Evolutionary conservation across 2,113 vertebrate genomes (phyloP).

Genomic region (Hippocampus zosterae): DNA sequence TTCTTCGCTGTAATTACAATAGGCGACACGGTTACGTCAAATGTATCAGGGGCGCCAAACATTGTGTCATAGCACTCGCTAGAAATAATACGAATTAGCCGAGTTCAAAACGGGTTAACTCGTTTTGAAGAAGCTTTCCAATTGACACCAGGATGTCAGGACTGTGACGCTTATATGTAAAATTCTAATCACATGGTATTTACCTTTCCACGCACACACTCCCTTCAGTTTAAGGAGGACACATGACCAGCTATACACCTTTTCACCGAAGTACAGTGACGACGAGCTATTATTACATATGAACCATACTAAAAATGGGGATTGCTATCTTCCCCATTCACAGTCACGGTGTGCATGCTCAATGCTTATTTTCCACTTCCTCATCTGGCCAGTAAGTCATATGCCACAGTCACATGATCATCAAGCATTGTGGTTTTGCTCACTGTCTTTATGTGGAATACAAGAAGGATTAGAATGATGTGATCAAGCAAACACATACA

Average conservation of each 20-base stretch:
- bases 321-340: neutral
- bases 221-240: neutral
- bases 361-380: slow-evolving; percentile 68
- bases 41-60: neutral
- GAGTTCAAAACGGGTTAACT: neutral
- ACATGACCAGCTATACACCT: neutral
- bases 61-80: rapidly evolving
- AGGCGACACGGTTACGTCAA: neutral
- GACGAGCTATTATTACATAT: neutral
- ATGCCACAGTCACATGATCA: slow-evolving; percentile 67
- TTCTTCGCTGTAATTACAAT: neutral
- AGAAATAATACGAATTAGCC: neutral
- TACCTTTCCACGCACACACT: neutral
- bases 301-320: neutral
- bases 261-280: neutral
- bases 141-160: slow-evolving; percentile 25
- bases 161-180: slow-evolving; percentile 33
- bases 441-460: neutral
- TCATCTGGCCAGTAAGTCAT: slow-evolving; percentile 58
- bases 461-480: neutral
- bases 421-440: slow-evolving; percentile 17
- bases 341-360: slow-evolving; percentile 17
- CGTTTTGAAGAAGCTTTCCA: slow-evolving; percentile 6
- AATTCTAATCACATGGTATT: slow-evolving; percentile 23
- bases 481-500: no score